Evolutionary conservation across 2,888 invertebrate genomes (phyloP).

Genomic region (Monopis laevigella): DNA sequence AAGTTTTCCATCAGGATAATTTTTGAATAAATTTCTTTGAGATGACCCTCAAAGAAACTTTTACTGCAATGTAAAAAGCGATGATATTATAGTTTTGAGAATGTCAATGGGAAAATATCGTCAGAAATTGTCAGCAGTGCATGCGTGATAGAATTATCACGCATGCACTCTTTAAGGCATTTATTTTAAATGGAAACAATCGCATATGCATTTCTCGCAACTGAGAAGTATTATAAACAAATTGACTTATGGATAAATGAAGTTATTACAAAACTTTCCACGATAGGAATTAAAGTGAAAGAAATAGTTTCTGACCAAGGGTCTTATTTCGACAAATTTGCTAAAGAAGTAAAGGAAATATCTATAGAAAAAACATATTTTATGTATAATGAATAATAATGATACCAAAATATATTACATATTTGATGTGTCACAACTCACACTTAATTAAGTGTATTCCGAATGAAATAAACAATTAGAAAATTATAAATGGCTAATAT

Average conservation of each 20-base stretch:
- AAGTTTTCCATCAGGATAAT: too few species aligned
- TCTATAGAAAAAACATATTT: conserved; percentile 21
- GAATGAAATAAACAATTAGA: too few species aligned
- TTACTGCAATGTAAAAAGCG: too few species aligned
- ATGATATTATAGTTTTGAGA: too few species aligned
- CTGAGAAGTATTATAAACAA: conserved; percentile 18
- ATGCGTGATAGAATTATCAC: too few species aligned
- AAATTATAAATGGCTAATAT: too few species aligned
- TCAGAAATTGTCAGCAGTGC: too few species aligned
- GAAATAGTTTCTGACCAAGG: conserved; percentile 23
- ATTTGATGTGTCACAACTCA: conserved; percentile 16
- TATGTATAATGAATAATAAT: too few species aligned
- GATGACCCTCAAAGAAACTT: too few species aligned
- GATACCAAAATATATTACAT: conserved; percentile 17
- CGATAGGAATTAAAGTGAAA: conserved; percentile 21
- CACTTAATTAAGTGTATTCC: too few species aligned
- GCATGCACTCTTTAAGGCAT: conserved; percentile 23
- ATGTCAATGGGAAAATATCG: too few species aligned
- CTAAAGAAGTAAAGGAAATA: conserved; percentile 18
- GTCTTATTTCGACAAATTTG: conserved; percentile 23
- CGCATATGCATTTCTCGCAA: conserved; percentile 22
- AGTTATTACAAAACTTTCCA: conserved; percentile 20
- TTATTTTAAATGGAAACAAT: conserved; percentile 22
- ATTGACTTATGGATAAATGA: conserved; percentile 22
- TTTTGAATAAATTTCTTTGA: too few species aligned